Evolutionary conservation across 1,140 invertebrate species (phyloP).

Genomic region (Diachasmimorpha longicaudata): DNA sequence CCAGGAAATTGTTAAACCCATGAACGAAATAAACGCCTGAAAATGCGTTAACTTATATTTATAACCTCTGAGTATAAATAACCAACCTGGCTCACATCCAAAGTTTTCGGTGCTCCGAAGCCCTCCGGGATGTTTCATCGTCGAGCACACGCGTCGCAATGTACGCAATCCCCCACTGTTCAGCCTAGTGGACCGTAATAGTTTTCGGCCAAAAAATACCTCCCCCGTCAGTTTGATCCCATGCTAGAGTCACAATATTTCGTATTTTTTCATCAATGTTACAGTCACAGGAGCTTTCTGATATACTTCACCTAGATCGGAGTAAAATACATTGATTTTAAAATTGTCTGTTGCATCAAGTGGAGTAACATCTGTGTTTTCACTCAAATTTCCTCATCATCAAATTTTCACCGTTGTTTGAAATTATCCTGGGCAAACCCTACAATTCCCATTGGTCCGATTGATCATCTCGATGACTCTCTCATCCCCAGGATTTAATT

Average conservation of each 20-base stretch:
- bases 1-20: not conserved
- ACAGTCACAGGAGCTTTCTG: not conserved
- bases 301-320: not conserved
- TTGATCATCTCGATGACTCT: too few relatives aligned
- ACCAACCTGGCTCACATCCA: conserved; percentile 56
- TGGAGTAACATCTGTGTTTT: not conserved
- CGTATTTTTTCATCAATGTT: not conserved
- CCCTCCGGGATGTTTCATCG: conserved; percentile 24
- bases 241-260: not conserved
- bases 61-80: conserved; percentile 62
- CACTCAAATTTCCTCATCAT: not conserved
- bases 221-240: not conserved
- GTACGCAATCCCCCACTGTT: not conserved
- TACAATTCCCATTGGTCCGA: too few relatives aligned
- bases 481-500: not conserved
- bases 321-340: not conserved
- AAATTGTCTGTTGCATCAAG: not conserved
- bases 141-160: not conserved
- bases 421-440: too few relatives aligned
- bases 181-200: not conserved
- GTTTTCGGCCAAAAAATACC: not conserved
- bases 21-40: not conserved
- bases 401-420: not conserved
- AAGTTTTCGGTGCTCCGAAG: conserved; percentile 41
- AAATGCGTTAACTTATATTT: not conserved